A percentile compares a stretch with the other conserved stretches of the same genome.
Evolutionary conservation across 1,140 invertebrate species (phyloP).

Genomic region (Danaus plexippus): DNA sequence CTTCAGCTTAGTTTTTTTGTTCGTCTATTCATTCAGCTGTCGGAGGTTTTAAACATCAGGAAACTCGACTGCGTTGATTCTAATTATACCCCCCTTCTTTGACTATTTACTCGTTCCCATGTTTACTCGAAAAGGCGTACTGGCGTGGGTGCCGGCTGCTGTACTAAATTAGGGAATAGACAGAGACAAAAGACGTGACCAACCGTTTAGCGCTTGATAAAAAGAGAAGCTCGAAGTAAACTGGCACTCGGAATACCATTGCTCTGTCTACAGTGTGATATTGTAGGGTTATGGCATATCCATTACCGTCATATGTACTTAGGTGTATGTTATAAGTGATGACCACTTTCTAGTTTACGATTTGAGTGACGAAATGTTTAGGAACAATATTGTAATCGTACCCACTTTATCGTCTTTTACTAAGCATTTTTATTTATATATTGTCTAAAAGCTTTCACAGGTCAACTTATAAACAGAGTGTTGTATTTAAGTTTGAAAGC

Average conservation of each 20-base stretch:
- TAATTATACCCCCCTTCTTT: slow-evolving; percentile 66
- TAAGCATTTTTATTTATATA: no score
- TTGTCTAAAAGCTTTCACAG: no score
- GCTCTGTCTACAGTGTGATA: slow-evolving; percentile 17
- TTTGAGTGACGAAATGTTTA: slow-evolving; percentile 29
- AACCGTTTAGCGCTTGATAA: slow-evolving; percentile 31
- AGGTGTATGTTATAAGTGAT: slow-evolving; percentile 20
- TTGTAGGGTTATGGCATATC: slow-evolving; percentile 44
- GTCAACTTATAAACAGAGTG: no score
- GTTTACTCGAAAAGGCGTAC: slow-evolving; percentile 65
- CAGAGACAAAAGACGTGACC: slow-evolving; percentile 50
- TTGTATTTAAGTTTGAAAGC: no score
- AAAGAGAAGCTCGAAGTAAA: slow-evolving; percentile 38
- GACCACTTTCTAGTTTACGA: slow-evolving; percentile 51
- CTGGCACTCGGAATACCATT: slow-evolving; percentile 41
- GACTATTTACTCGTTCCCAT: slow-evolving; percentile 64
- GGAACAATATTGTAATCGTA: slow-evolving; percentile 9
- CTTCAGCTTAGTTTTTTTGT: neutral
- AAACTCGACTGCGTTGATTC: slow-evolving; percentile 52
- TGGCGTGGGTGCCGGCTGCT: slow-evolving; percentile 52
- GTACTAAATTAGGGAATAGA: slow-evolving; percentile 61
- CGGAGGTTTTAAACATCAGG: slow-evolving; percentile 23
- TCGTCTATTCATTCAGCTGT: slow-evolving; percentile 9
- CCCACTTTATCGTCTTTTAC: neutral
- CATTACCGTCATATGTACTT: slow-evolving; percentile 36